Base-by-base conservation (phyloP, 2,113 vertebrate species). In the Athene cunicularia region DNA sequence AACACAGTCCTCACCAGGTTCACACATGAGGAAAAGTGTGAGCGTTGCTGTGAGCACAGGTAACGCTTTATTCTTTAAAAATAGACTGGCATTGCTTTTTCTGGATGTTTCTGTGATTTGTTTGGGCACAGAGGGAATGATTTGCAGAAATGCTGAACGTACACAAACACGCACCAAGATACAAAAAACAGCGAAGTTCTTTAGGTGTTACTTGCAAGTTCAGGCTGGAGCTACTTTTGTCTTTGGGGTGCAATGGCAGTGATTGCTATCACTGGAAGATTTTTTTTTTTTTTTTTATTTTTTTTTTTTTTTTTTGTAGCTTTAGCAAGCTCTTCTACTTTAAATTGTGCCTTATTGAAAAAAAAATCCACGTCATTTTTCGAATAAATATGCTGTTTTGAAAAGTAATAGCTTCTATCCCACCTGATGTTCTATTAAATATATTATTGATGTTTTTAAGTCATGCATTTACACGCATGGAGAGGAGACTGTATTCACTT, bases 31-130 rank as follows among this genome's bases (percentile, higher is more conserved):
- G 86, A 98, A 86, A 80, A 98, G 98, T n/a, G 98, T 99, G 67
- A 99, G 99, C 98, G 96, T 99, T 73, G 99, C 99, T 14, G 99
- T 99, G 58, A 99, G 98, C 96, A 99, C 99, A 98, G 99, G 99
- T 99, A 98, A 96, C 1, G 22, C 52, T 88, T 45, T 43, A 0
- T 28, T 74, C 75, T 35, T 63, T 50, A 30, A 4, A 66, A 88
- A 30, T 22, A 68, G 26, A 2, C 53, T 9, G 47, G 13, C 66
- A n/a, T 41, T 0, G 1, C 73, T 66, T 58, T 15, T 71, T 58
- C 91, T 85, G 70, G 35, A 28, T 12, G 1, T 28, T 80, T 64
- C 84, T 82, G 49, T 18, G 49, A 10, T 56, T 71, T 26, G 2
- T 58, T 63, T 67, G 86, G n/a, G 15, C 16, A 3, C 0, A 9